phyloP scores from a whole-genome alignment of 2,797 vertebrate genomes.

The Manis javanica region DNA sequence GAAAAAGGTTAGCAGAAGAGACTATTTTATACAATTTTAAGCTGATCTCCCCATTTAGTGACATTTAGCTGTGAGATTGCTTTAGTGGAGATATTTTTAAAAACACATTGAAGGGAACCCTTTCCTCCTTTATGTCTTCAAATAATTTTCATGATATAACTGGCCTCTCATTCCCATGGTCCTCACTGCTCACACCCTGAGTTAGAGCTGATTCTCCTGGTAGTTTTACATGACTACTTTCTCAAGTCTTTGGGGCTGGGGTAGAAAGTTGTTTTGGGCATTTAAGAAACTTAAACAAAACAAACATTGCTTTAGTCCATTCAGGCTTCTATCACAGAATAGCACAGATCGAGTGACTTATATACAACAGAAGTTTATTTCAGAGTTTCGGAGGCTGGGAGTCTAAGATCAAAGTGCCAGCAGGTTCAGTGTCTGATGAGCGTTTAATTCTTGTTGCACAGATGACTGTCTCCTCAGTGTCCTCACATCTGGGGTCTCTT shows the following conservation, averaged over 20 bases:
- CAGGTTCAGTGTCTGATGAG: background rate
- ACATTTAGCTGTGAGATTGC: conserved; percentile 44
- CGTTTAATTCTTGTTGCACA: background rate
- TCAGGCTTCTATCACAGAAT: background rate
- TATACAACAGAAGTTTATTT: background rate
- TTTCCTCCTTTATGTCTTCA: background rate
- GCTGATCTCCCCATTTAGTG: background rate
- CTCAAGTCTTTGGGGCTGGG: background rate
- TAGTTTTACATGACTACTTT: background rate
- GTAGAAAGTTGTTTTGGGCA: background rate
- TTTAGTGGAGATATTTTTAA: conserved; percentile 6
- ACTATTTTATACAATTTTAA: background rate
- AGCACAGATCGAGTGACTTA: background rate
- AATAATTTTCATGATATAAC: background rate
- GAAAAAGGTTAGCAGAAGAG: conserved; percentile 33
- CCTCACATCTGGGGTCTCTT: background rate
- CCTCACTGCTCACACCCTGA: background rate
- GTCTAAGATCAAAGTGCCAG: background rate
- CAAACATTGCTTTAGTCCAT: background rate
- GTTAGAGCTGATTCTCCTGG: background rate
- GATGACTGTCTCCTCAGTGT: background rate
- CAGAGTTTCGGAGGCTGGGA: background rate
- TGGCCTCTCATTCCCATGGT: background rate
- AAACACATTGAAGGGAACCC: background rate
- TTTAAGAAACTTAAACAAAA: background rate